phyloP scores from a whole-genome alignment of 1,140 invertebrate species.

The Aphis craccivora region DNA sequence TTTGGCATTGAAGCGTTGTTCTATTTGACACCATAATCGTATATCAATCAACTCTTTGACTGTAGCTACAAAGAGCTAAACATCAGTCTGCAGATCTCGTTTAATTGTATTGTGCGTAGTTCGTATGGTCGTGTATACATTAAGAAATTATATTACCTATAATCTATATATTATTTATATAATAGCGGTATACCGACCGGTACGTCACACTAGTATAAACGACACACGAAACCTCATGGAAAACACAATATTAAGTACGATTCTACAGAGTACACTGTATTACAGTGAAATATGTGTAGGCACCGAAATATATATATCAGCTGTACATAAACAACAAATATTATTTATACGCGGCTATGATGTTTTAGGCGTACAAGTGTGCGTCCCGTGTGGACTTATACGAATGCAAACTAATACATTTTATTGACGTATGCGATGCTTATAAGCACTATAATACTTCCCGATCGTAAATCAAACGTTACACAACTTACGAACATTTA shows the following conservation, averaged over 20 bases:
- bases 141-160: background rate
- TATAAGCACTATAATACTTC: background rate
- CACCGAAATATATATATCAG: background rate
- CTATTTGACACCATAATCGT: slow-evolving; percentile 1
- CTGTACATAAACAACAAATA: background rate
- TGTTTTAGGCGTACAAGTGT: background rate
- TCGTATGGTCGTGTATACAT: background rate
- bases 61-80: slow-evolving; percentile 9
- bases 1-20: background rate
- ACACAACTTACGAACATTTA: background rate
- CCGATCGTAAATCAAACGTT: slow-evolving; percentile 13
- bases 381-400: background rate
- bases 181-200: background rate
- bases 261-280: background rate
- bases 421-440: background rate
- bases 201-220: background rate
- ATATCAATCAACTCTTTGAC: slow-evolving; percentile 14
- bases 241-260: background rate
- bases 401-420: background rate
- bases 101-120: background rate
- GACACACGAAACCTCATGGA: background rate
- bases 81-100: background rate
- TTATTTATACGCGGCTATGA: background rate
- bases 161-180: too few species aligned
- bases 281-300: background rate